Evolutionary conservation across 2,113 vertebrate species (phyloP), one percentile per base, ranked within the genome.

Genomic region (Chloroceryle aenea): DNA sequence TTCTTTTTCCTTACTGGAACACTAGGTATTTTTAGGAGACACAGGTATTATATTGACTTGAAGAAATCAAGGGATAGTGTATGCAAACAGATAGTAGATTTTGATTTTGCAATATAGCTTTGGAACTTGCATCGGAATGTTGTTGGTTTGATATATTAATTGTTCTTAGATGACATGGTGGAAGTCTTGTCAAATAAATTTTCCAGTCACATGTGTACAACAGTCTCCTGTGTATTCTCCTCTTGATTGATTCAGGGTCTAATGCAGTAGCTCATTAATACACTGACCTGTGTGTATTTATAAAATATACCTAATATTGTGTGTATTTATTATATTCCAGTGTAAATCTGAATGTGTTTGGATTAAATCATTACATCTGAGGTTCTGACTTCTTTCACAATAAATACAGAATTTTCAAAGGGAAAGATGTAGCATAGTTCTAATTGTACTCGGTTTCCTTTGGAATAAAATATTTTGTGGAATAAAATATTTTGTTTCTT

Each of bases 111-210:
- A 81, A 4, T 56, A 32, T 53, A 89, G 23, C 40, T 90, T 32
- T 78, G 61, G 55, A 91, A 74, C 25, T 42, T 66, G 19, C 52
- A 69, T 87, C 34, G 45, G n/a, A 95, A 80, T 84, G 85, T 73
- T 80, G 21, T 58, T 97, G n/a, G 34, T 94, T 84, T 93, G 47
- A 73, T 97, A 53, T 86, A 92, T 86, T 94, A 94, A 95, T 94
- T 96, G 13, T 91, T 92, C 73, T 94, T 95, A 87, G 59, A 36
- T 92, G 86, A 83, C 67, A 73, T 30, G 69, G 67, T 56, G 40
- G 61, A 96, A 71, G 25, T 87, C 45, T 47, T 93, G 83, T 93
- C 87, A 94, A 75, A 97, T 96, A 95, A 89, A 95, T 96, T 97
- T 96, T 96, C 83, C 26, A 93, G 89, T 85, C 56, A 64, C 63